Base-by-base conservation (phyloP, 1,140 invertebrate species). In the Ceratosolen fusciceps region DNA sequence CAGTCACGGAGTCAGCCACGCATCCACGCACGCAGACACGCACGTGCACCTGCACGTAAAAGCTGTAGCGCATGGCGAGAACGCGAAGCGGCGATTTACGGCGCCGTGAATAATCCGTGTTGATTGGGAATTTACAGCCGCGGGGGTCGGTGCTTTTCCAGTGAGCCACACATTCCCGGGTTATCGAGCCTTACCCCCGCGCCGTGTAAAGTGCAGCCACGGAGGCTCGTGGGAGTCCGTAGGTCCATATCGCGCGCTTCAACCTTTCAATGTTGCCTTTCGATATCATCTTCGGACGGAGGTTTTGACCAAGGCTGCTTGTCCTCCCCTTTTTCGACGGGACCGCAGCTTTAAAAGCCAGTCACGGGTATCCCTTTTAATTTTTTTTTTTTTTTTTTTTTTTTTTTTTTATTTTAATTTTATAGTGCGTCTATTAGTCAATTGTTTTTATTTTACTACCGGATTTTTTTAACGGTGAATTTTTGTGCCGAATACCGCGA, bases 51-150 rank as follows among this genome's bases (percentile, higher is more conserved):
- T n/a, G n/a, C n/a, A n/a, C n/a, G n/a, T n/a, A n/a, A n/a, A n/a
- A n/a, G n/a, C n/a, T n/a, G n/a, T n/a, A n/a, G n/a, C n/a, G n/a
- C n/a, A n/a, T n/a, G n/a, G n/a, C n/a, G n/a, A n/a, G n/a, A n/a
- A n/a, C 29, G 26, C 2, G 54, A 73, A 1, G 9, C 21, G 19
- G 19, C 54, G 39, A 72, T 72, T 77, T 77, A 77, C n/a, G 29
- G 39, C 37, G 19, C 37, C 24, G 26, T 62, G 54, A 71, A 72
- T 77, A 77, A 77, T 77, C 76, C 76, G 0, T 67, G 52, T 72
- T 62, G 54, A 77, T 77, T 72, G 54, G 54, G 56, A 77, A 77
- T 77, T 77, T 71, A 71, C 65, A 71, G n/a, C 29, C 37, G 26
- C 19, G 39, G 5, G 8, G 19, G 29, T 39, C 19, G 47, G 34